Evolutionary conservation across 2,113 vertebrate species (phyloP).

Genomic region (Danio rerio): GRCz12tu NC_133178.1:39150001-39150500

Average conservation of each 20-base stretch:
- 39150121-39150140: conserved; percentile 88
- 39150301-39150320: conserved; percentile 41
- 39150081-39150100: conserved; percentile 97
- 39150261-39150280: conserved; percentile 29
- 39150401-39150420: no score
- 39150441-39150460: no score
- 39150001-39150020: background rate
- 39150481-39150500: no score
- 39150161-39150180: conserved; percentile 75
- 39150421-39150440: no score
- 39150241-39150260: background rate
- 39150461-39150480: no score
- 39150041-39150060: conserved; percentile 97
- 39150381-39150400: background rate
- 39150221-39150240: background rate
- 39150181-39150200: conserved; percentile 65
- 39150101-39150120: conserved; percentile 96
- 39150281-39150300: conserved; percentile 12
- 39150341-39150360: background rate
- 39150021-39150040: conserved; percentile 97
- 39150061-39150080: conserved; percentile 95
- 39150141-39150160: conserved; percentile 96
- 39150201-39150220: conserved; percentile 42
- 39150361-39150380: conserved; percentile 18
- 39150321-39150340: conserved; percentile 48